Base-by-base conservation (phyloP, 2,113 vertebrate genomes). In the Camelus bactrianus region DNA sequence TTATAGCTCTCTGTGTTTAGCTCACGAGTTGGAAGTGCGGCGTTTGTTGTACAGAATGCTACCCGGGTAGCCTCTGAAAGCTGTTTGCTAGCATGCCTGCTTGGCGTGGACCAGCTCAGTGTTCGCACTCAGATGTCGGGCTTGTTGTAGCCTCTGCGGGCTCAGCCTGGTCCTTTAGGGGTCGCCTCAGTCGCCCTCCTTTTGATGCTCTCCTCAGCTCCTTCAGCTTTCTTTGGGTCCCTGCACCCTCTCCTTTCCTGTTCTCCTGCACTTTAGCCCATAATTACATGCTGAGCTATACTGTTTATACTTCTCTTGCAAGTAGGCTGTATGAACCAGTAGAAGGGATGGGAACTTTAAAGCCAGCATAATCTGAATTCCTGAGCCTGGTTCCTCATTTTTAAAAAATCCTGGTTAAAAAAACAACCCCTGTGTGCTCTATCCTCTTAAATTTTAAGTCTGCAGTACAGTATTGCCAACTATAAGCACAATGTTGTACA, bases 291-390 rank as follows among this genome's bases (percentile, higher is more conserved):
- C 26, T 82, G 9, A 62, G 48, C 48, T 48, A 4, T 80, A 46
- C 30, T 54, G 38, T 75, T 89, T 80, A 14, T 58, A 70, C 46
- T 70, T 89, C 32, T 62, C 56, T 79, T 86, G 48, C 28, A 12
- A 12, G 8, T 42, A 48, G 50, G 56, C 62, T 38, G 9, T 54
- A 56, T 62, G 73, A 91, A 89, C 38, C n/a, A 13, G 30, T 79
- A 42, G 73, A 84, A 94, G 42, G 22, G 17, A 75, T 35, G 16
- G 48, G 30, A 54, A 17, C 50, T 86, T 95, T 58, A 81, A 88
- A 87, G 69, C n/a, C 28, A 86, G 46, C 72, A 28, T 73, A 67
- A 91, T 79, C 42, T 87, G 73, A 81, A 89, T 82, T 93, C 58
- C 52, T 58, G 50, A 69, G 69, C 54, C 54, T 73, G 4, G 54